Percentiles rank a stretch among this genome's conserved stretches.
Conservation (phyloP, 2,888 invertebrate species). For the Tridacna gigas region DNA sequence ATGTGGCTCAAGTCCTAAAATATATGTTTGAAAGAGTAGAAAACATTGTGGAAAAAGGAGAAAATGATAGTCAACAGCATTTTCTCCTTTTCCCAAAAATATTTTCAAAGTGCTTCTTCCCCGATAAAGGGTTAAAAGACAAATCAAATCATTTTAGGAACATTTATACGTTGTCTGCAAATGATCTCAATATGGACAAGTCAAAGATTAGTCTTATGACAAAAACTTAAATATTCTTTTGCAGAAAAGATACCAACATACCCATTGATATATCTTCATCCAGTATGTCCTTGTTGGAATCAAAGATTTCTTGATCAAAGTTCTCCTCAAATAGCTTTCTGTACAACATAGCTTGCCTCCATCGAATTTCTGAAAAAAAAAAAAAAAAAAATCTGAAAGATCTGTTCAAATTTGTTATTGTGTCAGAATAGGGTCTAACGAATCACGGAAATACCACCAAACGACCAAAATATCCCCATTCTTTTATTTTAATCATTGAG, state of each 20-base stretch:
- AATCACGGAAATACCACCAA: no score
- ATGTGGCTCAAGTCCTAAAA: not conserved
- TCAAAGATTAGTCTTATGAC: no score
- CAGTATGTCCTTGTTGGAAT: not conserved
- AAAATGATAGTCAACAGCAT: not conserved
- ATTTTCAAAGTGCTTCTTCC: not conserved
- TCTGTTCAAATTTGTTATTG: not conserved
- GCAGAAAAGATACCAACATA: not conserved
- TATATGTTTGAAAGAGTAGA: not conserved
- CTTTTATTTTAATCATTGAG: no score
- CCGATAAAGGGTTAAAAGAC: no score
- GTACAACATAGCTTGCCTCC: not conserved
- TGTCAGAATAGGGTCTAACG: not conserved
- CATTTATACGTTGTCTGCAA: no score
- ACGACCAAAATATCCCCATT: no score
- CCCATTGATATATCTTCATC: not conserved
- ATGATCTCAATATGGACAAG: no score
- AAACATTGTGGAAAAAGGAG: not conserved
- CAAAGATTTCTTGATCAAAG: not conserved
- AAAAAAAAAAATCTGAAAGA: not conserved
- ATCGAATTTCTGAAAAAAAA: not conserved
- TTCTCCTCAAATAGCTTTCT: not conserved
- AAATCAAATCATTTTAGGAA: no score
- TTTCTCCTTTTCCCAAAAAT: not conserved
- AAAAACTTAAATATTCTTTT: no score